Evolutionary conservation across 2,797 vertebrate genomes (phyloP).

Genomic region (Cygnus olor): DNA sequence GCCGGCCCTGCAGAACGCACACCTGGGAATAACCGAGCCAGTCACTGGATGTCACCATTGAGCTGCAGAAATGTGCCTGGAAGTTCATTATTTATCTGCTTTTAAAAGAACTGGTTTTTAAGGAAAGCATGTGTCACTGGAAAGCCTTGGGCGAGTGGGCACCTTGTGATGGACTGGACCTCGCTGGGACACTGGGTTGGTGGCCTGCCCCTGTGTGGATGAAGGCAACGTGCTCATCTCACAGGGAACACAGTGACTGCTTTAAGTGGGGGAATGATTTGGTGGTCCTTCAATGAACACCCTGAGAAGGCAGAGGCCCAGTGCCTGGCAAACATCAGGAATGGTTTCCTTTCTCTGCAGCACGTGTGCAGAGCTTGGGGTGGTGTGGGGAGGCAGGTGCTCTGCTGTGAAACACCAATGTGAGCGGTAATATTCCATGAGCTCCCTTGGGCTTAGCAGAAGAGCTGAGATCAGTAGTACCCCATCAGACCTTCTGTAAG

Average conservation of each 20-base stretch:
- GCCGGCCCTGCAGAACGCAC: conserved; percentile 6
- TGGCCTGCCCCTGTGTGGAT: not conserved
- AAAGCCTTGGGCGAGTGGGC: not conserved
- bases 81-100: conserved; percentile 30
- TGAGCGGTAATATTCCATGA: not conserved
- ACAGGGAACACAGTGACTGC: not conserved
- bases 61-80: conserved; percentile 70
- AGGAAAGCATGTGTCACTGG: not conserved
- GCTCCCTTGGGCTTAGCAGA: not conserved
- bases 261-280: not conserved
- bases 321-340: not conserved
- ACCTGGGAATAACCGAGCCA: conserved; percentile 74
- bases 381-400: not conserved
- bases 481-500: not conserved
- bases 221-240: not conserved
- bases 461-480: not conserved
- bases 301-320: not conserved
- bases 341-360: not conserved
- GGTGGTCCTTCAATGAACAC: not conserved
- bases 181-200: rapidly evolving
- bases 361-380: rapidly evolving
- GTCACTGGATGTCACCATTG: conserved; percentile 86
- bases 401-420: not conserved
- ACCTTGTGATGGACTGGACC: not conserved
- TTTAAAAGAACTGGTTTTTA: conserved; percentile 3